phyloP scores from a whole-genome alignment of 2,888 invertebrate genomes.

The Coelinius sp. region DNA sequence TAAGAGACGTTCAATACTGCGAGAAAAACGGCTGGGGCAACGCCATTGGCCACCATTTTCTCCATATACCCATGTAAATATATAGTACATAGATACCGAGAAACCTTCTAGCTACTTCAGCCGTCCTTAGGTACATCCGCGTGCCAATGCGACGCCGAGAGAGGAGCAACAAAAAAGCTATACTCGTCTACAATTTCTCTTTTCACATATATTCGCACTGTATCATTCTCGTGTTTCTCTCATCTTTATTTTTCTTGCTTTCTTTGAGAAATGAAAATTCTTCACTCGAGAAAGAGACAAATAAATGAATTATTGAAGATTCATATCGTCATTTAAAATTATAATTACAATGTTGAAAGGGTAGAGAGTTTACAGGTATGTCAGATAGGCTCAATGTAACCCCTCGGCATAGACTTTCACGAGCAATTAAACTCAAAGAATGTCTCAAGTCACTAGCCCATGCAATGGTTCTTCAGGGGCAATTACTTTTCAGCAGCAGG shows the following conservation, averaged over 20 bases:
- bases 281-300: not conserved
- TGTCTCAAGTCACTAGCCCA: conserved; percentile 45
- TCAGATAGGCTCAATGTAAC: conserved; percentile 15
- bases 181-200: conserved; percentile 12
- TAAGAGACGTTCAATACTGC: conserved; percentile 69
- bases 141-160: conserved; percentile 37
- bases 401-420: conserved; percentile 44
- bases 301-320: not conserved
- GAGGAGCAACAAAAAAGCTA: conserved; percentile 25
- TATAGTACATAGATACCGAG: conserved; percentile 39
- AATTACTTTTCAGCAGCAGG: too few species aligned
- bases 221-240: not conserved
- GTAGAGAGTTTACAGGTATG: conserved; percentile 8
- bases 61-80: conserved; percentile 34
- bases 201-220: conserved; percentile 3
- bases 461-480: conserved; percentile 27
- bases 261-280: not conserved
- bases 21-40: conserved; percentile 58
- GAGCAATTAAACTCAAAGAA: conserved; percentile 54
- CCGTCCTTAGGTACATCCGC: conserved; percentile 32
- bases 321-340: not conserved
- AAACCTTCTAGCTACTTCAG: conserved; percentile 33
- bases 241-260: not conserved
- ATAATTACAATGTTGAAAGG: not conserved
- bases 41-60: conserved; percentile 64